Evolutionary conservation across 2,113 vertebrate species (phyloP), one percentile per base, ranked within the genome.

Genomic region (Psephotus haematonotus): DNA sequence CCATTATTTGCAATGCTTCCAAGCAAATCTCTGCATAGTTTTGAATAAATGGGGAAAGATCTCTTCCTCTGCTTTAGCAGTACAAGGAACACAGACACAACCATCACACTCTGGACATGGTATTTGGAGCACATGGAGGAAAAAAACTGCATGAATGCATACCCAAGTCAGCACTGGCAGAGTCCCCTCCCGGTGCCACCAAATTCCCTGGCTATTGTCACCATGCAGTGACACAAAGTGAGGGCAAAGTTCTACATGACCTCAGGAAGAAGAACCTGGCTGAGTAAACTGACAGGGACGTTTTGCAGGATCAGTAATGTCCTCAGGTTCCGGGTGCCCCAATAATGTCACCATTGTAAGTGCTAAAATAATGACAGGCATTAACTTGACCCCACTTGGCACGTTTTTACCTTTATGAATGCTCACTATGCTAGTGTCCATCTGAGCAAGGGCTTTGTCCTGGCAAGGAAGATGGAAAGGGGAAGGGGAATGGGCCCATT

Each of bases 1-100:
- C 91, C 95, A 9, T 72, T 35, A 86, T 89, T 95, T 96, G 89
- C 93, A 95, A 78, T 86, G 57, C 89, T 90, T 89, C 85, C 82
- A 95, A 88, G 76, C 69, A 92, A 90, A 92, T 68, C 52, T 94
- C 75, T 79, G 35, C 76, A 88, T 60, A 90, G 28, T 89, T 91
- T 84, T 72, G 57, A 82, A 93, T 78, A 93, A 86, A 86, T 43
- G 44, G 41, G 52, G 77, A 95, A 28, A 80, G 25, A 69, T 82
- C 41, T 79, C 57, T 92, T 96, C 72, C 27, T 93, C 83, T 84
- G 57, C 65, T 94, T 91, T 82, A 79, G 55, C 79, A 94, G 78
- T 63, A 76, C 17, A n/a, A 82, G 41, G 63, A 91, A 69, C 0
- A 0, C 74, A 89, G 57, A 76, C 35, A 39, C n/a, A 76, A 6